Evolutionary conservation across 53 echinoderm and acorn worm species (phyloP), one percentile per base, ranked within the genome.

Genomic region (Crossaster papposus): DNA sequence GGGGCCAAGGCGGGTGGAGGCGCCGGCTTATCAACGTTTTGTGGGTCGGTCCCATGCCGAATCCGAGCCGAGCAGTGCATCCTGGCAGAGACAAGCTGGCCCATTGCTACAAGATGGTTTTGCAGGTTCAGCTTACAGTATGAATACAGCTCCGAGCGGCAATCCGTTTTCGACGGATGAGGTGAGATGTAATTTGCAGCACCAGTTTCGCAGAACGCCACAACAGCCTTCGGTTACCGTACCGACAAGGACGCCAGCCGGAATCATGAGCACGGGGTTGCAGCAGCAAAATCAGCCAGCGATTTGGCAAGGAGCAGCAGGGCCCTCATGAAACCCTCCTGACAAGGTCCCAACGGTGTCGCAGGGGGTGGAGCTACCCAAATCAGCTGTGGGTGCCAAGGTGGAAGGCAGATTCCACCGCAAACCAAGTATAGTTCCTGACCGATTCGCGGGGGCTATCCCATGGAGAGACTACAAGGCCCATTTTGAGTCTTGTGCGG

Each of bases 401-500:
- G 28, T 68, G 68, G n/a, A 26, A 10, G 28, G 68, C 68, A 26
- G 68, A 68, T 3, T 68, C 68, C 24, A 26, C n/a, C 9, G 68
- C 18, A 68, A 68, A 68, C 68, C 28, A 26, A 24, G 28, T 11
- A 24, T n/a, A 23, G 68, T 68, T 24, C 68, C 68, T 10, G 68
- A 68, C 28, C n/a, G 68, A 68, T 50, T 78, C 11, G 22, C 28
- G n/a, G 77, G 36, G 77, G 35, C 34, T 38, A n/a, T 77, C 15
- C 38, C 77, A 28, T 79, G 54, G 79, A 79, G 54, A 54, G 53
- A 79, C 24, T 79, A 79, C 30, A 53, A 53, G 54, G 30, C 53
- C 2, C 79, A 79, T 53, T 79, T 79, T 30, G 79, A 79, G 30
- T 64, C 79, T 52, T 79, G 54, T 54, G 54, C 52, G 14, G 36